These are phyloP conservation scores for Ylistrum balloti DNA, from an alignment of 1,140 invertebrate species.

Conservation along the genomic window DNA sequence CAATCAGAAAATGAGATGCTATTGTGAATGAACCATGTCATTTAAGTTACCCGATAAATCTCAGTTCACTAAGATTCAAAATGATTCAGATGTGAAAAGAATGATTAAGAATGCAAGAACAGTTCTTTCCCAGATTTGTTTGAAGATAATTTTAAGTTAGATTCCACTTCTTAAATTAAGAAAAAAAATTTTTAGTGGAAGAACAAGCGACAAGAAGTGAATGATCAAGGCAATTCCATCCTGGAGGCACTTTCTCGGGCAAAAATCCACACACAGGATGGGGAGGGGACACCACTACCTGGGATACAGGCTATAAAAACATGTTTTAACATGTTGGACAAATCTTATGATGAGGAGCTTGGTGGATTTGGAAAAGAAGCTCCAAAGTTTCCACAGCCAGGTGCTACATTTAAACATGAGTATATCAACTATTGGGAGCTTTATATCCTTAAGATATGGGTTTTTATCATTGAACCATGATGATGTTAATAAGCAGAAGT, in stretches of 20 bases:
- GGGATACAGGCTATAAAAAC: conserved; percentile 78
- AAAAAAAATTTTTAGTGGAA: conserved; percentile 86
- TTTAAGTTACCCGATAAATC: too few species aligned
- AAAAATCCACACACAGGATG: conserved; percentile 71
- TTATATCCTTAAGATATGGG: too few species aligned
- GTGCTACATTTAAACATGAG: conserved; percentile 63
- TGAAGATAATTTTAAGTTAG: not conserved
- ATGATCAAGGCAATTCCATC: conserved; percentile 74
- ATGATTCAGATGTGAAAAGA: not conserved
- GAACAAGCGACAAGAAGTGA: conserved; percentile 78
- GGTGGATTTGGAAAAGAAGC: conserved; percentile 90
- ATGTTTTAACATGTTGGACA: conserved; percentile 85
- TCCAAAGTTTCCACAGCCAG: conserved; percentile 97
- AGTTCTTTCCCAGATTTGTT: too few species aligned
- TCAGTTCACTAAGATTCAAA: too few species aligned
- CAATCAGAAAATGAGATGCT: too few species aligned
- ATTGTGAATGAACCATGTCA: too few species aligned
- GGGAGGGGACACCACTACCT: conserved; percentile 68
- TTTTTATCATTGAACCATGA: too few species aligned
- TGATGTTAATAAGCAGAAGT: too few species aligned
- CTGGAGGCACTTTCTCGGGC: conserved; percentile 70
- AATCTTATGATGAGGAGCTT: conserved; percentile 87
- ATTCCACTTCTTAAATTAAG: not conserved
- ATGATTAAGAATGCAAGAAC: too few species aligned
- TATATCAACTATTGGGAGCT: too few species aligned